These are phyloP conservation scores for Reinhardtius hippoglossoides DNA, from an alignment of 2,113 vertebrate genomes.

Conservation along the genomic window DNA sequence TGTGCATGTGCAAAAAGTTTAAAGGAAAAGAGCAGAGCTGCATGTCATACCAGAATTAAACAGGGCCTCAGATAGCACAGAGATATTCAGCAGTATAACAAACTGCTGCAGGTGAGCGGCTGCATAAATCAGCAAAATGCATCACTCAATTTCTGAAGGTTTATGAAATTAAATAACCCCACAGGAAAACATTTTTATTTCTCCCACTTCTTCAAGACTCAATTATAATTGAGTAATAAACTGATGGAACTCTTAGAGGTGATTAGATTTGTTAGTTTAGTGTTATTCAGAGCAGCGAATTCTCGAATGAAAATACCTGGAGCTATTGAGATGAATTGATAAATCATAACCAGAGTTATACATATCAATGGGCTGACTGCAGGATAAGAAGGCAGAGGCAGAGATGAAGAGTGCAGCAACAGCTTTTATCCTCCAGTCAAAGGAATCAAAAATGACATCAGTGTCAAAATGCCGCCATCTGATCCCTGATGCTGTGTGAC, in stretches of 20 bases:
- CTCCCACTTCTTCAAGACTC: background rate
- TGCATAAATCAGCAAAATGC: slow-evolving; percentile 1
- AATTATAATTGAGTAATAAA: slow-evolving; percentile 5
- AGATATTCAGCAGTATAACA: background rate
- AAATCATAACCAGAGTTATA: background rate
- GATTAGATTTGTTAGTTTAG: slow-evolving; percentile 6
- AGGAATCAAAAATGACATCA: background rate
- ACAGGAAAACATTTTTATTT: background rate
- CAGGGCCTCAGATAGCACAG: background rate
- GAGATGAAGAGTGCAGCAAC: background rate
- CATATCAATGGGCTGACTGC: background rate
- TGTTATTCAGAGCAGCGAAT: background rate
- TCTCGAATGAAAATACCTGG: background rate
- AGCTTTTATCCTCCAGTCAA: background rate
- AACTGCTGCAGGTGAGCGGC: too few relatives aligned
- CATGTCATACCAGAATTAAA: background rate
- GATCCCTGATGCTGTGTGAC: slow-evolving; percentile 5
- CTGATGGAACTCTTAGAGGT: background rate
- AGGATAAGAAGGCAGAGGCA: background rate
- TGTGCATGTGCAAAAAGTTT: background rate
- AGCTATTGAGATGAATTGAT: slow-evolving; percentile 1
- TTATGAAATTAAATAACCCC: slow-evolving; percentile 7
- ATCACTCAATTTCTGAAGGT: background rate
- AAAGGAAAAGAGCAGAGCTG: background rate
- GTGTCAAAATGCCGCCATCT: background rate